Evolutionary conservation across 2,888 invertebrate species (phyloP).

Genomic region (Drosophila tanythrix): DNA sequence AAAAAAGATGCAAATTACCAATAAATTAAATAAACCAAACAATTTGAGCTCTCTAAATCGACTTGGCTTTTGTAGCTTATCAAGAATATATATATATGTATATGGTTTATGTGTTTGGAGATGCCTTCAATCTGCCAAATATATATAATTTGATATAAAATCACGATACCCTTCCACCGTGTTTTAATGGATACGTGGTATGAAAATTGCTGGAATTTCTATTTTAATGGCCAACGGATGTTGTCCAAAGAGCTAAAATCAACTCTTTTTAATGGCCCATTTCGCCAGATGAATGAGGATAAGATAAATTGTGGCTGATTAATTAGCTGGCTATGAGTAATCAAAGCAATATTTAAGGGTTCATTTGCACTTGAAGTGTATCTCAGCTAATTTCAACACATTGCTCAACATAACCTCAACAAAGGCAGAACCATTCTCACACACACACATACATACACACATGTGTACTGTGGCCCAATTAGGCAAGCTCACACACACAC

Average conservation of each 20-base stretch:
- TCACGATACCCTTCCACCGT: background rate
- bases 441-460: slow-evolving; percentile 2
- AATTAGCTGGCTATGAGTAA: slow-evolving; percentile 33
- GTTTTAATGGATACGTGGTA: background rate
- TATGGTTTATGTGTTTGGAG: background rate
- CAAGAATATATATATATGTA: background rate
- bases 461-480: slow-evolving; percentile 50
- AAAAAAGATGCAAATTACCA: background rate
- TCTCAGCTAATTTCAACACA: slow-evolving; percentile 4
- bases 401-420: slow-evolving; percentile 27
- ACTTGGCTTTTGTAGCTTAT: background rate
- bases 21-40: background rate
- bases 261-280: slow-evolving; percentile 57
- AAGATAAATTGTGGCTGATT: slow-evolving; percentile 53
- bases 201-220: slow-evolving; percentile 58
- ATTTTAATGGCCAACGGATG: slow-evolving; percentile 63
- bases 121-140: background rate
- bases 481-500: slow-evolving; percentile 58
- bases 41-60: background rate
- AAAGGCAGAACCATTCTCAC: background rate
- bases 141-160: background rate
- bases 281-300: slow-evolving; percentile 46
- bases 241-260: slow-evolving; percentile 45
- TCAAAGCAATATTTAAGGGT: slow-evolving; percentile 21
- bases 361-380: slow-evolving; percentile 20